Base-by-base conservation (phyloP, 1,140 invertebrate species). In the Tetragonula clypearis region DNA sequence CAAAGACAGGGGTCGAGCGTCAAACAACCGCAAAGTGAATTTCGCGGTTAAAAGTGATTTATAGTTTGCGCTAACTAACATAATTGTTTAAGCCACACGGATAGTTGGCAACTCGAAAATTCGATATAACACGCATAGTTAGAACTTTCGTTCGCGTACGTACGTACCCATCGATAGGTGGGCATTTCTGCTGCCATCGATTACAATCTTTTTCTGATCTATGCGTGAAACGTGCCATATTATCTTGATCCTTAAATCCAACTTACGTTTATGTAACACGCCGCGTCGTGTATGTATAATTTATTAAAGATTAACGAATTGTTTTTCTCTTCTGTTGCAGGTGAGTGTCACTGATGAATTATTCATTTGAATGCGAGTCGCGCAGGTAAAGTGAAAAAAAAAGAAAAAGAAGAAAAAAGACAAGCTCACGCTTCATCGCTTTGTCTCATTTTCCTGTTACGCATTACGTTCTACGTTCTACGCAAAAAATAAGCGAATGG, bases 21-120 rank as follows among this genome's bases (percentile, higher is more conserved):
- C 56, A 26, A 82, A 58, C 21, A 68, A 71, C 35, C 66, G n/a
- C 79, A 60, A 60, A 80, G 23, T 49, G 55, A 80, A 79, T 79
- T 79, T 72, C 5, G 53, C 15, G 66, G 68, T 60, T 11, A 69
- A 80, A 60, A 72, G 55, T 80, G 68, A 80, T 72, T 60, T 80
- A 72, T 49, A 80, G 68, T 80, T 80, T 49, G 79, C 60, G 17
- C 41, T 80, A 60, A 71, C 55, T 72, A 35, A 41, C 55, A 49
- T 60, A 80, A 72, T 80, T 80, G 53, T 49, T 60, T 49, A 35
- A 49, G 35, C 35, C 68, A 60, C 35, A 35, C 23, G 55, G 35
- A 80, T 80, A 72, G 79, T 72, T 72, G 68, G n/a, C 35, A 58
- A 60, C 21, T 60, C 12, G 4, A 55, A 41, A 49, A 72, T 72